Evolutionary conservation across 2,888 invertebrate genomes (phyloP).

Genomic region (Neuroscelio doddi): DNA sequence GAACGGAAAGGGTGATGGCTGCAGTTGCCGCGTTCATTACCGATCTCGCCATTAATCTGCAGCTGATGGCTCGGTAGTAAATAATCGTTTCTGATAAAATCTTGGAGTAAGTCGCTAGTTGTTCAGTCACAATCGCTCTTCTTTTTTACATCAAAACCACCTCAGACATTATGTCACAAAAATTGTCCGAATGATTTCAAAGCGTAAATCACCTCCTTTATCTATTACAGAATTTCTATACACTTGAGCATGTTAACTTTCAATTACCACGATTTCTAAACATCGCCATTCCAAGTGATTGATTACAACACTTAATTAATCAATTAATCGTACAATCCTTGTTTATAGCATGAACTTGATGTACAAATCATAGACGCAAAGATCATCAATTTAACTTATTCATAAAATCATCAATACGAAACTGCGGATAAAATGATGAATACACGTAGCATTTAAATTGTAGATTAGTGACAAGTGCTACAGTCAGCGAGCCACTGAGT

Average conservation of each 20-base stretch:
- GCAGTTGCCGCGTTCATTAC: conserved; percentile 61
- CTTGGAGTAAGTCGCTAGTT: conserved; percentile 47
- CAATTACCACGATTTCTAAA: too few relatives aligned
- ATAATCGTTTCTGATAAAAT: conserved; percentile 65
- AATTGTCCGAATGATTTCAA: too few relatives aligned
- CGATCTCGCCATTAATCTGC: conserved; percentile 67
- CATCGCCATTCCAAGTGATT: too few relatives aligned
- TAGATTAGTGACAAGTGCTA: conserved; percentile 22
- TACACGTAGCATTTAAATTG: conserved; percentile 9
- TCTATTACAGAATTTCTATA: too few relatives aligned
- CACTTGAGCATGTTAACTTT: too few relatives aligned
- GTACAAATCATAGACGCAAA: conserved; percentile 4
- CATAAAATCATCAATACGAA: conserved; percentile 1
- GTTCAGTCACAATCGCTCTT: conserved; percentile 23
- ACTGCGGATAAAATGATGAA: conserved; percentile 9
- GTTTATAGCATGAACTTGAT: background rate
- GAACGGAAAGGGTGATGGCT: conserved; percentile 37
- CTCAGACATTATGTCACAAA: conserved; percentile 9
- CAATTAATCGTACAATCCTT: background rate
- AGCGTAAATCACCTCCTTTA: too few relatives aligned
- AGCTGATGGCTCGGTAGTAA: conserved; percentile 62
- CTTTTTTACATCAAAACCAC: conserved; percentile 30
- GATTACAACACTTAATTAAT: background rate
- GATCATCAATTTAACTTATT: conserved; percentile 5
- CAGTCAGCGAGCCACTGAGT: background rate